A percentile compares a stretch with the other conserved stretches of the same genome.
phyloP scores from a whole-genome alignment of 2,797 vertebrate genomes.

The Rhinogobio ventralis region DNA sequence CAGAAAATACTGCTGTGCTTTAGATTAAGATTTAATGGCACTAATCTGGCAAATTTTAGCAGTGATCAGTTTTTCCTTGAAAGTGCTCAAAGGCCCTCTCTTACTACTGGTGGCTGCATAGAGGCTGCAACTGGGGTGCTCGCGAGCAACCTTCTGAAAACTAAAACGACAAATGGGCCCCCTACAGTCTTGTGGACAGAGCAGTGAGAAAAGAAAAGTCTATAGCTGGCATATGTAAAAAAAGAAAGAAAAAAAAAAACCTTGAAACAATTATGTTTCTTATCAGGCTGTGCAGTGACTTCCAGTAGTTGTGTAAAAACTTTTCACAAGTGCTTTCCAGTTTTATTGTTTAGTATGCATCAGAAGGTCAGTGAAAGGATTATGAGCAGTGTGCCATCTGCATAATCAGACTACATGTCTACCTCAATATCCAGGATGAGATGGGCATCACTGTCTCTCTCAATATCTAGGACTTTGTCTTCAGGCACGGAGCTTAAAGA shows the following conservation, averaged over 20 bases:
- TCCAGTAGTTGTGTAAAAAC: background rate
- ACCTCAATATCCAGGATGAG: constrained; percentile 19
- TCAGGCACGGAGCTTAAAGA: constrained; percentile 25
- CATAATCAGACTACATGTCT: constrained; percentile 38
- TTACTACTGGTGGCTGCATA: background rate
- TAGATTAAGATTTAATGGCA: background rate
- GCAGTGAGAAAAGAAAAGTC: background rate
- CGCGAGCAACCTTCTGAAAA: background rate
- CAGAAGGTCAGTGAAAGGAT: background rate
- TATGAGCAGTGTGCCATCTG: background rate
- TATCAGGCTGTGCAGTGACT: background rate
- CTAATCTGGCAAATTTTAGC: background rate
- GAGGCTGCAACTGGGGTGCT: no score
- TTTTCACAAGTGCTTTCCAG: background rate
- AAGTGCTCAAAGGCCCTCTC: background rate
- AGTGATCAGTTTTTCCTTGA: background rate
- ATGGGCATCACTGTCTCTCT: constrained; percentile 23
- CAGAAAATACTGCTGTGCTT: background rate
- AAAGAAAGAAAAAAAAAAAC: background rate
- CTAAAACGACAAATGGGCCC: background rate
- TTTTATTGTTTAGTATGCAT: background rate
- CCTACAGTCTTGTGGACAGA: background rate
- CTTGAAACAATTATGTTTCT: background rate
- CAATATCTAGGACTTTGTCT: constrained; percentile 40
- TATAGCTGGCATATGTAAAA: background rate